Evolutionary conservation across 2,888 invertebrate genomes (phyloP).

Genomic region (Teleogryllus oceanicus): DNA sequence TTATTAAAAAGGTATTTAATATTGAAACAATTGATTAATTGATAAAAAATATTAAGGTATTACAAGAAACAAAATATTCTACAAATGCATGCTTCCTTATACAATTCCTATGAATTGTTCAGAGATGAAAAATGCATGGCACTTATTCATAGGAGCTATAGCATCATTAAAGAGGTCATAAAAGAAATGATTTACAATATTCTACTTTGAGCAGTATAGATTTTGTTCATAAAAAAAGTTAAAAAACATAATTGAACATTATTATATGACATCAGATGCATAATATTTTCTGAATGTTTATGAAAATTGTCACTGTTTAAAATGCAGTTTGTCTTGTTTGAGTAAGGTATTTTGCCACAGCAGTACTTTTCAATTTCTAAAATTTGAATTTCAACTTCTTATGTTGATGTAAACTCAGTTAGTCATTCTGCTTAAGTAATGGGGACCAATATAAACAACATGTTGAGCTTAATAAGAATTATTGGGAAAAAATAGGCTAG

Average conservation of each 20-base stretch:
- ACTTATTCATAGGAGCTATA: no score
- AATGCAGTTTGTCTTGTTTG: not conserved
- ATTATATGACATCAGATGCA: not conserved
- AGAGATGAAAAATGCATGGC: no score
- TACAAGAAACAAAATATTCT: no score
- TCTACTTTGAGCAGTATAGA: constrained; percentile 1
- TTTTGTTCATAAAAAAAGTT: not conserved
- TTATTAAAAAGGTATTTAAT: no score
- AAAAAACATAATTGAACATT: not conserved
- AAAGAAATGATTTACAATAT: not conserved
- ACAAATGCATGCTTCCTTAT: no score
- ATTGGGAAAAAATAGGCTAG: constrained; percentile 11
- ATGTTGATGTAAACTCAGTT: not conserved
- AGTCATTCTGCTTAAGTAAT: not conserved
- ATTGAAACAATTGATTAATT: no score
- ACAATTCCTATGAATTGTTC: no score
- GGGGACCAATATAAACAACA: not conserved
- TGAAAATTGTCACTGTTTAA: not conserved
- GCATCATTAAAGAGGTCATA: no score
- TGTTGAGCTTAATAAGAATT: not conserved
- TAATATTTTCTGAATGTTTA: no score
- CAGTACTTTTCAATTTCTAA: not conserved
- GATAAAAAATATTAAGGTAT: no score
- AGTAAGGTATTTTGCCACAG: not conserved
- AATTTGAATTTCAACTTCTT: not conserved